These are phyloP conservation scores for Enteromius anoplus DNA, from an alignment of 2,797 vertebrate genomes.

Conservation along the genomic window DNA sequence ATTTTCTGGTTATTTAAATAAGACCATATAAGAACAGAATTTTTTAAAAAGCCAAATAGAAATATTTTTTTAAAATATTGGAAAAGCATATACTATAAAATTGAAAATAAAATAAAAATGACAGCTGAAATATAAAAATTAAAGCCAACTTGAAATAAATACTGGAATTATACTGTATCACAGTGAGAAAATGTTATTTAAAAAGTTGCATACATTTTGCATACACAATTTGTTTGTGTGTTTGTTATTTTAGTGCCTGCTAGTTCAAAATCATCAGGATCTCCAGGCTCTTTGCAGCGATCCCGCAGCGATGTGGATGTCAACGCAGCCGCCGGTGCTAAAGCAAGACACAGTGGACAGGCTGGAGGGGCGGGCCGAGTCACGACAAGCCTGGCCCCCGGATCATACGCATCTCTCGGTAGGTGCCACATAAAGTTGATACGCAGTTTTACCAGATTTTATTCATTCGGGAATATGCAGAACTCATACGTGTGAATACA, in stretches of 20 bases:
- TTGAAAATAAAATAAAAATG: not conserved
- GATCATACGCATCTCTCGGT: constrained; percentile 94
- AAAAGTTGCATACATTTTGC: too few species aligned
- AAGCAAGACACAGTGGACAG: constrained; percentile 85
- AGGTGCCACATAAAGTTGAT: constrained; percentile 63
- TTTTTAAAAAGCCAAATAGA: not conserved
- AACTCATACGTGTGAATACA: not conserved
- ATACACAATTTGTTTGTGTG: not conserved
- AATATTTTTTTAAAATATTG: too few species aligned
- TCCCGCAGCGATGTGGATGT: constrained; percentile 97
- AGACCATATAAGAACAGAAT: not conserved
- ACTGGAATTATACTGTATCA: not conserved
- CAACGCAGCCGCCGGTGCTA: constrained; percentile 91
- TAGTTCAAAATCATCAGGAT: constrained; percentile 76
- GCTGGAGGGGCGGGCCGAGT: constrained; percentile 77
- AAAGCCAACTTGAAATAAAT: not conserved
- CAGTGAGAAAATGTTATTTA: not conserved
- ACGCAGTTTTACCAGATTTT: not conserved
- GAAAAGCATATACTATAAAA: not conserved
- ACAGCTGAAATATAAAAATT: not conserved
- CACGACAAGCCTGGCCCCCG: constrained; percentile 79
- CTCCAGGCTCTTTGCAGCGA: constrained; percentile 86
- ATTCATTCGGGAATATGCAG: not conserved
- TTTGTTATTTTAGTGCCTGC: constrained; percentile 67
- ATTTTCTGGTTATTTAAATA: not conserved